Base-by-base conservation (phyloP, 2,113 vertebrate species). In the Labeo rohita region DNA sequence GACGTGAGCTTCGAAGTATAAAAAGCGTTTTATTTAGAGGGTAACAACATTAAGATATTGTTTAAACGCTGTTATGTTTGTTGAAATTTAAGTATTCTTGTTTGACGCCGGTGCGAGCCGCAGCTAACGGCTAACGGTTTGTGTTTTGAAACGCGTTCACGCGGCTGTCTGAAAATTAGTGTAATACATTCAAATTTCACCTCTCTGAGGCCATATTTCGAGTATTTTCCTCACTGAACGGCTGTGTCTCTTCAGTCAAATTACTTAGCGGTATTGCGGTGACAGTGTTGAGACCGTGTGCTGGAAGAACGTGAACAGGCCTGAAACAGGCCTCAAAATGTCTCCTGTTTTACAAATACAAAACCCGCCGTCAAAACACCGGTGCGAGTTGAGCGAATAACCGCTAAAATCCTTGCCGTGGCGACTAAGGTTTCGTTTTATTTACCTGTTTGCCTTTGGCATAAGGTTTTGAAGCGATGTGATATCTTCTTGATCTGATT, bases 401-500 rank as follows among this genome's bases (percentile, higher is more conserved):
- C 59, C 15, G 6, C 13, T 76, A 52, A 45, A 82, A 12, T 68
- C 12, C 65, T 13, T 2, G 18, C 2, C 6, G 13, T 59, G 8
- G 63, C 13, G 59, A 49, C 4, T 28, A 80, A 10, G 3, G 4
- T 10, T 59, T 72, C 6, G 75, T 63, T 83, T 85, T 5, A 39
- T 84, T 95, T 94, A 96, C 96, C 96, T 96, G 96, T 91, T 95
- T 96, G 88, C 89, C 94, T 91, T 95, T 95, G 63, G 93, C 93
- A 83, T 97, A 97, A 15, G 96, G 96, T 92, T 96, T 97, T 84
- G 94, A 94, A 89, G 93, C 94, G 89, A 96, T 94, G 59, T 96
- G 96, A 91, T 94, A 94, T 90, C 96, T 96, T 89, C 96, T 95
- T 91, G 93, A 95, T 94, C 95, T 95, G 85, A 96, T 96, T 96